These are phyloP conservation scores for Hoplodrina blanda DNA, from an alignment of 2,888 invertebrate genomes.

Conservation along the genomic window DNA sequence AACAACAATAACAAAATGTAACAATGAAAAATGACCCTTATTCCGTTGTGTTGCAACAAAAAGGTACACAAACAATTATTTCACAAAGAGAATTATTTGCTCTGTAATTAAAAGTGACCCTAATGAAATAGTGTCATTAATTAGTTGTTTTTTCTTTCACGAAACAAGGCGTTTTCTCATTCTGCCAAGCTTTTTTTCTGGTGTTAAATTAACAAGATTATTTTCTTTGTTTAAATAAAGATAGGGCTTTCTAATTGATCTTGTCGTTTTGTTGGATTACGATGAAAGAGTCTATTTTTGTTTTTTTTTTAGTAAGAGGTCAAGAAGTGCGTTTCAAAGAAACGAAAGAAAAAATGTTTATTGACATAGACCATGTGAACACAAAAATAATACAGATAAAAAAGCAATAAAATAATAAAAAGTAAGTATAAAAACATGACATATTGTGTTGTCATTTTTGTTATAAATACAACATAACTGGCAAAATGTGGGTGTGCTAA, in stretches of 20 bases:
- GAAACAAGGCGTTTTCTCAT: conserved; percentile 50
- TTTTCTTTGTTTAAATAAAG: conserved; percentile 56
- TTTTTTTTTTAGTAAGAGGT: conserved; percentile 5
- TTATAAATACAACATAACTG: too few relatives aligned
- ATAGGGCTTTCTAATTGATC: conserved; percentile 43
- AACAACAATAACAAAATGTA: conserved; percentile 25
- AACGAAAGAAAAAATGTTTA: too few relatives aligned
- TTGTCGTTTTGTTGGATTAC: conserved; percentile 7
- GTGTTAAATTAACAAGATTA: conserved; percentile 60
- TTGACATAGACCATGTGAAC: too few relatives aligned
- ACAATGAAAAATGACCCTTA: conserved; percentile 36
- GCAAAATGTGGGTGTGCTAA: too few relatives aligned
- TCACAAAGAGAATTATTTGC: conserved; percentile 59
- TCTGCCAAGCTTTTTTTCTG: conserved; percentile 41
- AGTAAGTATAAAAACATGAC: too few relatives aligned
- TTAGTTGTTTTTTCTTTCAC: conserved; percentile 65
- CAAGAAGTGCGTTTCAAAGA: background rate
- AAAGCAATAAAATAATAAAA: too few relatives aligned
- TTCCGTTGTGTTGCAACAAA: conserved; percentile 44
- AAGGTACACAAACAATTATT: conserved; percentile 49
- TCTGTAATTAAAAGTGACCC: conserved; percentile 67
- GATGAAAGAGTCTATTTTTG: background rate
- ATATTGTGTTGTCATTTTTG: too few relatives aligned
- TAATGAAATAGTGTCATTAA: conserved; percentile 70
- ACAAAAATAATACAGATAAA: too few relatives aligned